Evolutionary conservation across 1,140 invertebrate genomes (phyloP), one percentile per base, ranked within the genome.

Genomic region (Drosophila setifemur): DNA sequence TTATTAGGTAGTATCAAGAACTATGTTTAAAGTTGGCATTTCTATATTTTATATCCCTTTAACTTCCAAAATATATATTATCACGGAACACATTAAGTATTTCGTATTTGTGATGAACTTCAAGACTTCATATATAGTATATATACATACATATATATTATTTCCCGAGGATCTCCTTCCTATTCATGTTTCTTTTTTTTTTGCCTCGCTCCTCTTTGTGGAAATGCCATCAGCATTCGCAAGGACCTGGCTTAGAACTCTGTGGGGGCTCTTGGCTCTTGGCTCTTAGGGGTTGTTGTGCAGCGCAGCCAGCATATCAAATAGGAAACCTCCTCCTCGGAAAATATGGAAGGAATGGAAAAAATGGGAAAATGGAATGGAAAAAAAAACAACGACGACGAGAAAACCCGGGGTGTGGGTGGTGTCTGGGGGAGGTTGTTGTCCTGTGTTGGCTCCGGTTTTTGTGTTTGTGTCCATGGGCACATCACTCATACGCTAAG

Each of bases 401-500:
- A 25, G 14, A 12, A 9, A 1, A 11, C 2, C 5, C 28, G 26
- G 23, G 19, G n/a, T 14, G 9, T 26, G 16, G 19, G 14, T 44
- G 40, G 26, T 64, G 26, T 48, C 54, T 19, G 33, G 58, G 61
- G 61, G 61, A 66, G 61, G 57, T 66, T 64, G 61, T 66, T 66
- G 61, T 66, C 58, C 61, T 57, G 42, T 43, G 57, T 39, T 64
- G 61, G 61, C 61, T 64, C 58, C 43, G 39, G 61, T 63, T 45
- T 54, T 63, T 45, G 58, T 64, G 61, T 28, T 26, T 44, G 42
- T 26, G 40, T 64, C 58, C 71, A 55, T 63, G 55, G n/a, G 44
- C 68, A 72, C 68, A 72, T 72, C 57, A 61, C 68, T 72, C 68
- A 54, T 54, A 71, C 69, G 54, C 68, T 70, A 63, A 61, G 68